Evolutionary conservation across 2,888 invertebrate genomes (phyloP).

Genomic region (Caradrina kadenii): DNA sequence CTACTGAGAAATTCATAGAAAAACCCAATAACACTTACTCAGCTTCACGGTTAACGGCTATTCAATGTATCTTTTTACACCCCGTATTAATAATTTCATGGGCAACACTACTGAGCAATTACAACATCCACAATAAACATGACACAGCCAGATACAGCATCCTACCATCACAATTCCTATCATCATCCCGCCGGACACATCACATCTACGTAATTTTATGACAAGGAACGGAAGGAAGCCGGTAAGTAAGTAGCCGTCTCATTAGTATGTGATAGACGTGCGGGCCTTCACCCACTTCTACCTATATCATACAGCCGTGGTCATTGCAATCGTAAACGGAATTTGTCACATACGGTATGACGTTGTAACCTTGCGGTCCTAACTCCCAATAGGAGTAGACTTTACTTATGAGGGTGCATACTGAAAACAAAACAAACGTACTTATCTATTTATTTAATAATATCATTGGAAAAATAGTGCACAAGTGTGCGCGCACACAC

Average conservation of each 20-base stretch:
- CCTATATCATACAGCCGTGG: slow-evolving; percentile 56
- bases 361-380: slow-evolving; percentile 46
- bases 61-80: too few relatives aligned
- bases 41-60: too few relatives aligned
- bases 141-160: slow-evolving; percentile 10
- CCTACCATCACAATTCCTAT: slow-evolving; percentile 9
- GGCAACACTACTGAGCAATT: not conserved
- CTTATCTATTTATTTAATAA: too few relatives aligned
- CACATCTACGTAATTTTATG: slow-evolving; percentile 57
- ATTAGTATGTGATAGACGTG: slow-evolving; percentile 75
- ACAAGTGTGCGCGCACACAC: too few relatives aligned
- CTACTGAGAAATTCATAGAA: too few relatives aligned
- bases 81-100: too few relatives aligned
- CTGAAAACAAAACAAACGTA: not conserved
- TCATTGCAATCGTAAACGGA: slow-evolving; percentile 59
- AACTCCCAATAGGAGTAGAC: slow-evolving; percentile 43
- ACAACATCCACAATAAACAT: not conserved
- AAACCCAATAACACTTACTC: too few relatives aligned
- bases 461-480: too few relatives aligned
- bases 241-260: slow-evolving; percentile 53
- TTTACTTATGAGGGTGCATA: not conserved
- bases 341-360: slow-evolving; percentile 58
- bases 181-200: slow-evolving; percentile 27
- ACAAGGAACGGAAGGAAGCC: slow-evolving; percentile 67
- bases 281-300: slow-evolving; percentile 78